Base-by-base conservation (phyloP, 1,140 invertebrate genomes). In the Anadara kagoshimensis region DNA sequence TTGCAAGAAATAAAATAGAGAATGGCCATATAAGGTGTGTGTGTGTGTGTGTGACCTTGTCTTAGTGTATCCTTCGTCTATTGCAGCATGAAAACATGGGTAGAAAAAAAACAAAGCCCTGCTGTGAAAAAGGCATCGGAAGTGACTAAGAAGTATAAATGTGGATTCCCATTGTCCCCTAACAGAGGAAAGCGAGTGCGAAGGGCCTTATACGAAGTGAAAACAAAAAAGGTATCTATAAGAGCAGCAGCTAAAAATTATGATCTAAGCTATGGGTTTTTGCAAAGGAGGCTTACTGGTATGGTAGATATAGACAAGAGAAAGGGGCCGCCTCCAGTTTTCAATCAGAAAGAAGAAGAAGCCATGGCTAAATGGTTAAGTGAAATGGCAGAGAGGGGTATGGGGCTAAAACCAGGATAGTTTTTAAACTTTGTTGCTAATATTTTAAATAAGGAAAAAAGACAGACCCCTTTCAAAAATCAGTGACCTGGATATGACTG, bases 371-470 rank as follows among this genome's bases (percentile, higher is more conserved):
- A 44, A 24, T 79, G 69, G 69, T 44, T 79, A 26, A 47, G 22
- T 1, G 64, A 76, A 47, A 76, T 79, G 70, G 61, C 65, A 18
- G 11, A 58, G 45, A 12, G 78, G 20, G 66, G 74, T n/a, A 73
- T 76, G 70, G 78, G 78, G 16, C 45, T 79, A 16, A 73, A 61
- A 43, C 47, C 41, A 20, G 43, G 20, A 5, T 69, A 79, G 44
- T 76, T 76, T 76, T 57, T 73, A 18, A 67, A 76, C 29, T 73
- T 73, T 68, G 62, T 78, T 2, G 47, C 76, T 43, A 24, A 47
- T 10, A 44, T 75, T 51, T 49, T 72, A 1, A 72, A 29, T 2
- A 70, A 74, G n/a, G 78, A 79, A 49, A 56, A 45, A 12, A 63
- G 53, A 20, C 36, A 24, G 20, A 54, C n/a, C 24, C 7, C 14